These are phyloP conservation scores for Andrena camellia DNA, from an alignment of 2,888 invertebrate genomes.

Conservation along the genomic window DNA sequence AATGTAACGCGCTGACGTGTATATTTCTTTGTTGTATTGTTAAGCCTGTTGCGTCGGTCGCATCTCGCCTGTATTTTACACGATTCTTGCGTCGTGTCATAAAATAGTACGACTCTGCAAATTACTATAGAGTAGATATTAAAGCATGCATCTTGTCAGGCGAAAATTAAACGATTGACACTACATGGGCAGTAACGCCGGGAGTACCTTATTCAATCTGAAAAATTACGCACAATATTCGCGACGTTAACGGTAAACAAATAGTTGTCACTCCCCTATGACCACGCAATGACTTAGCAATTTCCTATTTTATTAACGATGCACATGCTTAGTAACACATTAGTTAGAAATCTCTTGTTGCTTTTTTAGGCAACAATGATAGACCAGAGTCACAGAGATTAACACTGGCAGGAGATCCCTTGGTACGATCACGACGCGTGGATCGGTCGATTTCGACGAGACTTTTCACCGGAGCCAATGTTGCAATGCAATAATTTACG, in stretches of 20 bases:
- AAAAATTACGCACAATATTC: background rate
- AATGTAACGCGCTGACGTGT: background rate
- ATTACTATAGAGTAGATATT: background rate
- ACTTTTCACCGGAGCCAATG: conserved; percentile 10
- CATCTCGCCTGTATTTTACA: background rate
- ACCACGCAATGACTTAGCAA: background rate
- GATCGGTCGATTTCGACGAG: conserved; percentile 12
- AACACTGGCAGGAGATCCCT: conserved; percentile 12
- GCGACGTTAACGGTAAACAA: background rate
- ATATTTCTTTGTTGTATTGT: conserved; percentile 20
- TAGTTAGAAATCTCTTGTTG: background rate
- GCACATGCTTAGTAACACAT: conserved; percentile 13
- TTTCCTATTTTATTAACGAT: background rate
- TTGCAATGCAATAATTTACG: conserved; percentile 42
- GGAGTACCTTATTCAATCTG: background rate
- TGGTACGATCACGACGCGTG: background rate
- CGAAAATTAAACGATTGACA: no score
- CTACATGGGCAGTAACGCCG: background rate
- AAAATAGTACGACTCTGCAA: background rate
- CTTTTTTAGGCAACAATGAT: background rate
- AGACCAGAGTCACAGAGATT: background rate
- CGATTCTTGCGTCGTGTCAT: background rate
- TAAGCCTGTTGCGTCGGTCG: conserved; percentile 58
- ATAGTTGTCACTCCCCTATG: background rate
- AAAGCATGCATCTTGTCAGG: background rate